phyloP scores from a whole-genome alignment of 2,797 vertebrate genomes.

The Eulemur mongoz region DNA sequence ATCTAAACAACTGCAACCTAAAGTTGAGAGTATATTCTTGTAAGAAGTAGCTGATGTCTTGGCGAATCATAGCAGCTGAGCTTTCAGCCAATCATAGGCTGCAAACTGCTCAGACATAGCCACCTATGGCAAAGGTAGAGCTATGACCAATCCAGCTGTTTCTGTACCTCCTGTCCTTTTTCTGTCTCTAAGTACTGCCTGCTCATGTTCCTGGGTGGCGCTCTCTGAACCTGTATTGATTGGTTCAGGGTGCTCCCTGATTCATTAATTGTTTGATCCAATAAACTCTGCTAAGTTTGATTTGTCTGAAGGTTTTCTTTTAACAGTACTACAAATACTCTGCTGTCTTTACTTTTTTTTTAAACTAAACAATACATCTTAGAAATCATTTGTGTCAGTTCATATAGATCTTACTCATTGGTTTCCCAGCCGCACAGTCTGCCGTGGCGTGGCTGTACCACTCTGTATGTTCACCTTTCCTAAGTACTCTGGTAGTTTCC shows the following conservation, averaged over 20 bases:
- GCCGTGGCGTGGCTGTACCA: rapidly evolving
- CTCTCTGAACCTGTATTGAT: too few species aligned
- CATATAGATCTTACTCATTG: neutral
- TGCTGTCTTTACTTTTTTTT: neutral
- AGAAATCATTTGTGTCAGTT: too few species aligned
- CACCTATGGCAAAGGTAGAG: neutral
- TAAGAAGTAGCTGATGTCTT: neutral
- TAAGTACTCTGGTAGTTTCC: neutral
- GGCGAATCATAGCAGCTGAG: neutral
- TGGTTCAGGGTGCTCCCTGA: too few species aligned
- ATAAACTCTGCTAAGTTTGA: too few species aligned
- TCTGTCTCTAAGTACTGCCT: too few species aligned
- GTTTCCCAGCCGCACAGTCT: too few species aligned
- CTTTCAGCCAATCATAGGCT: neutral
- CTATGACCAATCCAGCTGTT: neutral
- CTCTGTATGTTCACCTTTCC: neutral
- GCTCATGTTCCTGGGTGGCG: too few species aligned
- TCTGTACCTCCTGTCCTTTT: too few species aligned
- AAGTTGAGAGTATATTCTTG: neutral
- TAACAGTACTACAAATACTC: neutral
- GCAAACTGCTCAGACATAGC: neutral
- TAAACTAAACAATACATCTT: neutral
- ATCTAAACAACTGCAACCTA: neutral
- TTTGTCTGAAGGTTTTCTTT: too few species aligned
- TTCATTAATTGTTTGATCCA: too few species aligned